Evolutionary conservation across 2,888 invertebrate genomes (phyloP).

Genomic region (Epinotia ramella): DNA sequence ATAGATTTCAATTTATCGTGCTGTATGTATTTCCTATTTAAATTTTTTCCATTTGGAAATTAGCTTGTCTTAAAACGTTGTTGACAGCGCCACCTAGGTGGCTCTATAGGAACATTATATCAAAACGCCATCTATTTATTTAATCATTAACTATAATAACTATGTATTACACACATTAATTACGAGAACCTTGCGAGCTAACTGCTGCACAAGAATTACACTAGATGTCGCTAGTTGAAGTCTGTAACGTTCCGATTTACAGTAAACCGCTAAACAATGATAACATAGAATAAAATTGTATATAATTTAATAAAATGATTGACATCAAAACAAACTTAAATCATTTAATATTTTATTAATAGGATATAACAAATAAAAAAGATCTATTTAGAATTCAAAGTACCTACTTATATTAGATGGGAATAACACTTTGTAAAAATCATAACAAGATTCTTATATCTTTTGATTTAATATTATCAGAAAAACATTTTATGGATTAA

Average conservation of each 20-base stretch:
- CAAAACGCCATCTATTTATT: not conserved
- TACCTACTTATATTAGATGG: not conserved
- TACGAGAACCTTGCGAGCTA: not conserved
- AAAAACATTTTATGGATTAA: not conserved
- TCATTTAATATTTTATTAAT: no score
- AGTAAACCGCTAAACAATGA: no score
- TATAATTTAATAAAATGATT: not conserved
- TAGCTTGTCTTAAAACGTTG: not conserved
- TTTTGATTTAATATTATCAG: not conserved
- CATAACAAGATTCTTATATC: not conserved
- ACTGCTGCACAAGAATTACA: not conserved
- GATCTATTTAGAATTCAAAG: no score
- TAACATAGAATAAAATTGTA: not conserved
- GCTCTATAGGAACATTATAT: not conserved
- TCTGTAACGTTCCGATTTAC: conserved; percentile 5
- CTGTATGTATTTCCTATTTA: no score
- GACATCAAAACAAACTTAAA: no score
- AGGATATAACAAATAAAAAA: no score
- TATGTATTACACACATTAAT: not conserved
- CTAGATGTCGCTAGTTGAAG: not conserved
- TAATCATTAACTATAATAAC: not conserved
- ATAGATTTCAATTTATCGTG: no score
- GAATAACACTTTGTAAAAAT: not conserved
- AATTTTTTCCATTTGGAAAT: not conserved
- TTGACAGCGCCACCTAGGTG: conserved; percentile 3